Evolutionary conservation across 2,113 vertebrate genomes (phyloP).

Genomic region (Nanger granti): DNA sequence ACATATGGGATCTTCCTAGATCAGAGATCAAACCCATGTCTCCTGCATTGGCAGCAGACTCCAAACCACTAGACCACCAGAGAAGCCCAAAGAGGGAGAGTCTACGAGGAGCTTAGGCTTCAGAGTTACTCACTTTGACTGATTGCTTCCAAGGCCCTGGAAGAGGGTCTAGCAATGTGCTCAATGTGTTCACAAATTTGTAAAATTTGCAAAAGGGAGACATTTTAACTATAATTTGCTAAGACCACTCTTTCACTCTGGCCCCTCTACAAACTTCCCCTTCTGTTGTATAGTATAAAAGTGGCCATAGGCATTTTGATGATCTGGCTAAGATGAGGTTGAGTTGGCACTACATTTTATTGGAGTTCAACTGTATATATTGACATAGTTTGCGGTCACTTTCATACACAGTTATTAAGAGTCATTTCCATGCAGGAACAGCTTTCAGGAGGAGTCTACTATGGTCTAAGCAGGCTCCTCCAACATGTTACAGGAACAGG

Average conservation of each 20-base stretch:
- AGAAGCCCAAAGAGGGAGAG: not conserved
- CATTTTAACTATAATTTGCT: not conserved
- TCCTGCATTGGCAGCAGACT: not conserved
- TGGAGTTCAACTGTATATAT: not conserved
- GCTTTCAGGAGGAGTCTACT: not conserved
- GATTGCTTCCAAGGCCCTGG: not conserved
- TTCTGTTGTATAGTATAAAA: not conserved
- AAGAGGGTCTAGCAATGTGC: not conserved
- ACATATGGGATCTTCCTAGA: not conserved
- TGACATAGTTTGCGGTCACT: not conserved
- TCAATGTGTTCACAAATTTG: not conserved
- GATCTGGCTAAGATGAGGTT: not conserved
- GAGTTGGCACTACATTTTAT: not conserved
- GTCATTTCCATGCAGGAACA: not conserved
- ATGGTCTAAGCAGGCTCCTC: not conserved
- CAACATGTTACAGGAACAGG: not conserved
- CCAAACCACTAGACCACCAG: not conserved
- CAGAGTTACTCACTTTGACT: not conserved
- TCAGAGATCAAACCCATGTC: not conserved
- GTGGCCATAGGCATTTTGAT: not conserved
- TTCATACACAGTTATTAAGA: not conserved
- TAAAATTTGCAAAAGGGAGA: not conserved
- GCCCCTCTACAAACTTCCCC: not conserved
- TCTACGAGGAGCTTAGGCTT: not conserved
- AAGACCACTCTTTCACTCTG: not conserved